These are phyloP conservation scores for Zhuqinia jingwanae DNA, from an alignment of 2,888 invertebrate species.

Conservation along the genomic window DNA sequence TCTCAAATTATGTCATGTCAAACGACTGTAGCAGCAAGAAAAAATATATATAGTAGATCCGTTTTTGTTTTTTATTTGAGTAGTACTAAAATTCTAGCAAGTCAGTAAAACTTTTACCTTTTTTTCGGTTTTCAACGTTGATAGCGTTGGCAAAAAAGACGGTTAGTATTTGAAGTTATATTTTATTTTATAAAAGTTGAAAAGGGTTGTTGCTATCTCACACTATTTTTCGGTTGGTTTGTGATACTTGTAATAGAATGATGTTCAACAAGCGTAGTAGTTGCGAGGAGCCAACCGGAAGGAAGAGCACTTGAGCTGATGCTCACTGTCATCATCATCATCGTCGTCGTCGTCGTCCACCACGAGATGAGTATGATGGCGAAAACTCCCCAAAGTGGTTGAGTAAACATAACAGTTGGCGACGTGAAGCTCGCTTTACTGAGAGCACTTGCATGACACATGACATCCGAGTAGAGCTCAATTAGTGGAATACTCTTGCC, in stretches of 20 bases:
- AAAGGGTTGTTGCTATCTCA: constrained; percentile 17
- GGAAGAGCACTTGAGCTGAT: constrained; percentile 64
- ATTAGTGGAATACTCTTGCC: constrained; percentile 86
- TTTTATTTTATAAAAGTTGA: not conserved
- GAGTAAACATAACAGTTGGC: constrained; percentile 40
- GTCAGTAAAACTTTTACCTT: constrained; percentile 20
- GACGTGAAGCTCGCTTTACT: constrained; percentile 82
- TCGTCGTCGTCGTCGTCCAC: no score
- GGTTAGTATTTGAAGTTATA: no score
- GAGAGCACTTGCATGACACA: constrained; percentile 92
- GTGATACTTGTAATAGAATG: constrained; percentile 1
- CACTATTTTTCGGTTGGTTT: no score
- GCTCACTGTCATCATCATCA: not conserved
- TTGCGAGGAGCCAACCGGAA: constrained; percentile 5
- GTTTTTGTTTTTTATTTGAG: not conserved
- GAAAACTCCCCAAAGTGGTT: constrained; percentile 27
- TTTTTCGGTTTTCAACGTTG: not conserved
- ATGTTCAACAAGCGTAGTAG: constrained; percentile 48
- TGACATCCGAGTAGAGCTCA: constrained; percentile 88
- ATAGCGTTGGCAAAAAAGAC: not conserved
- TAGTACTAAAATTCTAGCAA: constrained; percentile 10
- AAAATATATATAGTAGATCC: constrained; percentile 10
- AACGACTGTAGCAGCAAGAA: not conserved
- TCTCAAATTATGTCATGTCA: constrained; percentile 37
- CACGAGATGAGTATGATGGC: not conserved